Conservation (phyloP, 2,797 vertebrate species). For the Monodelphis domestica region DNA sequence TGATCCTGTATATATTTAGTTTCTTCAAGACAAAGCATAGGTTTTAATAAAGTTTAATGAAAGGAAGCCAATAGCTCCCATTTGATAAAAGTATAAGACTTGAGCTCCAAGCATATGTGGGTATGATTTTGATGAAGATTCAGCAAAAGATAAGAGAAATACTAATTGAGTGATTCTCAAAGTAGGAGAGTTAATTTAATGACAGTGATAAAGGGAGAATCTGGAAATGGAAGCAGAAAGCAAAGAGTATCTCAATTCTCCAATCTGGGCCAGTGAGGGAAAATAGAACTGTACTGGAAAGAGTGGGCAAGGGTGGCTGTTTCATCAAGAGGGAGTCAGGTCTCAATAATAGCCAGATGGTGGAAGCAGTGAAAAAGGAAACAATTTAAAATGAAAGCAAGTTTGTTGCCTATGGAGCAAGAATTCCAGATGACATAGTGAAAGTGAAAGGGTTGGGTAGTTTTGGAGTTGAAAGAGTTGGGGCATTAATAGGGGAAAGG, state of each 20-base stretch:
- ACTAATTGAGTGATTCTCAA: not conserved
- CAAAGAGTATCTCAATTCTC: not conserved
- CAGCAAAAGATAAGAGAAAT: not conserved
- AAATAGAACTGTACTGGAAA: not conserved
- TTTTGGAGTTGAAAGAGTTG: too few relatives aligned
- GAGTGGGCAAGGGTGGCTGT: not conserved
- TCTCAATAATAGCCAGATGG: not conserved
- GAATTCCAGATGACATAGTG: not conserved
- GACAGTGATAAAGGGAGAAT: not conserved
- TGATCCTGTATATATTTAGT: not conserved
- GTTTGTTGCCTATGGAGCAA: not conserved
- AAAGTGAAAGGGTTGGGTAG: not conserved
- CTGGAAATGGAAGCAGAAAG: not conserved
- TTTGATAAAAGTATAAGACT: not conserved
- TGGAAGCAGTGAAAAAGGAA: not conserved
- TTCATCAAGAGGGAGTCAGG: not conserved
- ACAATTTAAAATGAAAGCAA: not conserved
- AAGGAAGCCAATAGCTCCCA: conserved; percentile 15
- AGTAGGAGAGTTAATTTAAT: not conserved
- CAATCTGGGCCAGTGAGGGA: not conserved
- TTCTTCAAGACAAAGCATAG: conserved; percentile 14
- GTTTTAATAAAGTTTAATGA: conserved; percentile 35
- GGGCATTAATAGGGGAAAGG: not conserved
- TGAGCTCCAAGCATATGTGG: conserved; percentile 46
- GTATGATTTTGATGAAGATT: not conserved